These are phyloP conservation scores for Heterochromis multidens DNA, from an alignment of 2,113 vertebrate species.

Conservation along the genomic window DNA sequence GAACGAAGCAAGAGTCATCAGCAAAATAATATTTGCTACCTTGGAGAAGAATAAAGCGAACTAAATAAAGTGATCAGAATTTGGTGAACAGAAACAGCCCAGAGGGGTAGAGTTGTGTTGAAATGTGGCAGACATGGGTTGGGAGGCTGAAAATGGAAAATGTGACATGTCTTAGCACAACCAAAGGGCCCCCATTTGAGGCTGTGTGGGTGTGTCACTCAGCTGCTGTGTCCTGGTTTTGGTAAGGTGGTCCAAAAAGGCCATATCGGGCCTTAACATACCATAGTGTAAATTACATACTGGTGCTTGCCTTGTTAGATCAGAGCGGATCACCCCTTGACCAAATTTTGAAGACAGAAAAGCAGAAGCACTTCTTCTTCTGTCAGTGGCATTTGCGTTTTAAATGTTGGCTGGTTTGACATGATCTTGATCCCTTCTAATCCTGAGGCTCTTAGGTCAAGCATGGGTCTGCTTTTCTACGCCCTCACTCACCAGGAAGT, in stretches of 20 bases:
- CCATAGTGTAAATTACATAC: not conserved
- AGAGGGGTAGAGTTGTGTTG: slow-evolving; percentile 12
- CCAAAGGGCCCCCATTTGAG: slow-evolving; percentile 47
- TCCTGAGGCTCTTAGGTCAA: not conserved
- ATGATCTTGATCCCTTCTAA: not conserved
- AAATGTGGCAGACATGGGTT: slow-evolving; percentile 15
- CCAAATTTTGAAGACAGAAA: not conserved
- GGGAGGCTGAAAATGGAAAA: slow-evolving; percentile 56
- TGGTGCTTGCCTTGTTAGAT: not conserved
- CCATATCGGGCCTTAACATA: not conserved
- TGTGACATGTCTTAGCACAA: slow-evolving; percentile 41
- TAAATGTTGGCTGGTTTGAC: not conserved
- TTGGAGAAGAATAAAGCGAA: not conserved
- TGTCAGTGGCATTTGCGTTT: not conserved
- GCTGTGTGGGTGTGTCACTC: slow-evolving; percentile 18
- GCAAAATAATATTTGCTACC: not conserved
- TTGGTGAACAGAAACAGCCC: not conserved
- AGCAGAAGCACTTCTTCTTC: not conserved
- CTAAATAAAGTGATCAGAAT: not conserved
- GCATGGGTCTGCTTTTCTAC: not conserved
- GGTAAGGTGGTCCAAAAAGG: not conserved
- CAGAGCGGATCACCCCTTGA: not conserved
- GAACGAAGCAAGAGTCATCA: not conserved
- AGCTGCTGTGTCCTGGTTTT: slow-evolving; percentile 26
- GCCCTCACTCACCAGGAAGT: not conserved